Evolutionary conservation across 2,797 vertebrate species (phyloP).

Genomic region (Leptatherina wallacei): DNA sequence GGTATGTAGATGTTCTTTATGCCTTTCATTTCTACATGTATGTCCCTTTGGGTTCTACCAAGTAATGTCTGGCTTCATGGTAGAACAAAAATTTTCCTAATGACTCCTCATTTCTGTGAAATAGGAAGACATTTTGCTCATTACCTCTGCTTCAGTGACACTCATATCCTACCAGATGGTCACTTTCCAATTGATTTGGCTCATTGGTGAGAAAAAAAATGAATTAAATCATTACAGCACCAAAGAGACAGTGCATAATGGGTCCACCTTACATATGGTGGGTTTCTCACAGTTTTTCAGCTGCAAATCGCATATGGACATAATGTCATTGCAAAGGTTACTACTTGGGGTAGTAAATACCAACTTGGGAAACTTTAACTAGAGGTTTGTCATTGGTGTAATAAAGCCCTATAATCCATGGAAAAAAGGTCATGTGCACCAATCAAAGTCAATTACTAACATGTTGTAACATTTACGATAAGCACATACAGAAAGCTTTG

Average conservation of each 20-base stretch:
- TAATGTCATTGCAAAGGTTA: slow-evolving; percentile 87
- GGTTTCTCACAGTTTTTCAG: slow-evolving; percentile 74
- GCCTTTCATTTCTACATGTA: slow-evolving; percentile 10
- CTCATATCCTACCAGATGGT: slow-evolving; percentile 88
- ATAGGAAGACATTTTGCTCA: slow-evolving; percentile 85
- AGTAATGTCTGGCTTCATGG: slow-evolving; percentile 41
- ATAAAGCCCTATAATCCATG: slow-evolving; percentile 68
- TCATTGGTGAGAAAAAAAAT: slow-evolving; percentile 80
- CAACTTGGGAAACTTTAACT: slow-evolving; percentile 83
- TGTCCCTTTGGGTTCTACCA: slow-evolving; percentile 31
- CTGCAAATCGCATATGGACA: slow-evolving; percentile 79
- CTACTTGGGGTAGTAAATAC: slow-evolving; percentile 83
- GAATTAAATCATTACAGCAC: slow-evolving; percentile 87
- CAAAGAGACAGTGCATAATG: slow-evolving; percentile 84
- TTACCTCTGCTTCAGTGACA: slow-evolving; percentile 85
- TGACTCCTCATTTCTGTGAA: slow-evolving; percentile 76
- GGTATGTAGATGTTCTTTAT: slow-evolving; percentile 3
- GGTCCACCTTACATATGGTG: slow-evolving; percentile 80
- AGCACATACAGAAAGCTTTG: slow-evolving; percentile 46
- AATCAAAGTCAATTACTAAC: slow-evolving; percentile 59
- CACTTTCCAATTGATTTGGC: slow-evolving; percentile 91
- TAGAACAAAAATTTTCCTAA: slow-evolving; percentile 76
- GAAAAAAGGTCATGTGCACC: slow-evolving; percentile 58
- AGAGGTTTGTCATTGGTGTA: slow-evolving; percentile 75
- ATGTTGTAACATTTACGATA: slow-evolving; percentile 49